Conservation (phyloP, 2,888 invertebrate genomes). For the Mactromeris polynyma region DNA sequence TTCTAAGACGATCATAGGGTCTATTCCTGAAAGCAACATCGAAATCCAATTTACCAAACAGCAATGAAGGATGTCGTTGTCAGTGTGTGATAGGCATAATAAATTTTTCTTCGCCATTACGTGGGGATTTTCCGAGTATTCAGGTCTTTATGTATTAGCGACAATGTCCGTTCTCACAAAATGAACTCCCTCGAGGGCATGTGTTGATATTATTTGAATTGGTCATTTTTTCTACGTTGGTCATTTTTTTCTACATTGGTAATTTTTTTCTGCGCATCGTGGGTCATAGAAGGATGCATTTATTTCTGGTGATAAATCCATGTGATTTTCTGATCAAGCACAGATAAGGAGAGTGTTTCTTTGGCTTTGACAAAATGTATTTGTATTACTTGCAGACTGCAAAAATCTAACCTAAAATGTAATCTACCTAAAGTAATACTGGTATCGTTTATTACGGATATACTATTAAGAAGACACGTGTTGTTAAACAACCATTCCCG, state of each 20-base stretch:
- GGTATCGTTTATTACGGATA: no score
- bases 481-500: no score
- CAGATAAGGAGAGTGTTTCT: no score
- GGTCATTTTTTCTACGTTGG: neutral
- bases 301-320: neutral
- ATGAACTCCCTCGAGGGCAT: neutral
- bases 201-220: slow-evolving; percentile 9
- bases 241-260: no score
- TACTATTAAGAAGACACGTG: no score
- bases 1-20: slow-evolving; percentile 61
- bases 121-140: slow-evolving; percentile 60
- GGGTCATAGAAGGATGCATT: no score
- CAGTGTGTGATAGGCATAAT: slow-evolving; percentile 67
- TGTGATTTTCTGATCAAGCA: neutral
- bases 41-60: slow-evolving; percentile 83
- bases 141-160: slow-evolving; percentile 79
- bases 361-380: no score
- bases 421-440: no score
- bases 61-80: slow-evolving; percentile 73
- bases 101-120: slow-evolving; percentile 76
- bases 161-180: slow-evolving; percentile 73
- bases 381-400: no score
- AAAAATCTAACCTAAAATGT: no score
- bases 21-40: slow-evolving; percentile 73
- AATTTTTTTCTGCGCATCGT: no score